Evolutionary conservation across 2,888 invertebrate genomes (phyloP), one percentile per base, ranked within the genome.

Genomic region (Eristalis arbustorum): DNA sequence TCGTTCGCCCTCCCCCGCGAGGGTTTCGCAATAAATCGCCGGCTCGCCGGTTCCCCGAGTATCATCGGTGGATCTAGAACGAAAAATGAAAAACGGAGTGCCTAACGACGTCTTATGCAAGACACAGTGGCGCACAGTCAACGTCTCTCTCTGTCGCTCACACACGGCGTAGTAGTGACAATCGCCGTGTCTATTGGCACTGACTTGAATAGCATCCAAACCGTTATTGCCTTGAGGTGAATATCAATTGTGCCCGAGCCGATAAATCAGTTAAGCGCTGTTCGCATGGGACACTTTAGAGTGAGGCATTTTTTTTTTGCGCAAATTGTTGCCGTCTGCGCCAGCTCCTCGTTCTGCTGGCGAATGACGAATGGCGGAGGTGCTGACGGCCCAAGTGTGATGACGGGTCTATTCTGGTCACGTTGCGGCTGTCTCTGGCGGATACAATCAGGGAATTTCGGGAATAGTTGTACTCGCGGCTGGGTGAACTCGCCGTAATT

Each of bases 381-480:
- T 28, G 42, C 11, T 3, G 3, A 11, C n/a, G 18, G 23, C 8
- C n/a, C n/a, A 23, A 31, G 61, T 61, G 66, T 23, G 37, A 61
- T 28, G 5, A 40, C 6, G 28, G 28, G n/a, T 62, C 67, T 37
- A 72, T 80, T 67, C 72, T 63, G 28, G 56, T 71, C 84, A 84
- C 83, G 73, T 74, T 28, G 42, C 22, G 22, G n/a, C 25, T 71
- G 56, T 34, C 42, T 62, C 31, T 80, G 75, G 84, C 71, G 42
- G 80, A 84, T 67, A 67, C 71, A 40, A 42, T 22, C 67, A 75
- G 71, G 61, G 66, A 71, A 75, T 84, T 80, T 84, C 66, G 84
- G 84, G 84, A 84, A 75, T 75, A 80, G 80, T 80, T 72, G 75
- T 79, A 69, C 31, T 8, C 31, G 37, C n/a, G n/a, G 42, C 42